These are phyloP conservation scores for Digitonthophagus gazella DNA, from an alignment of 2,888 invertebrate species.

Conservation along the genomic window DNA sequence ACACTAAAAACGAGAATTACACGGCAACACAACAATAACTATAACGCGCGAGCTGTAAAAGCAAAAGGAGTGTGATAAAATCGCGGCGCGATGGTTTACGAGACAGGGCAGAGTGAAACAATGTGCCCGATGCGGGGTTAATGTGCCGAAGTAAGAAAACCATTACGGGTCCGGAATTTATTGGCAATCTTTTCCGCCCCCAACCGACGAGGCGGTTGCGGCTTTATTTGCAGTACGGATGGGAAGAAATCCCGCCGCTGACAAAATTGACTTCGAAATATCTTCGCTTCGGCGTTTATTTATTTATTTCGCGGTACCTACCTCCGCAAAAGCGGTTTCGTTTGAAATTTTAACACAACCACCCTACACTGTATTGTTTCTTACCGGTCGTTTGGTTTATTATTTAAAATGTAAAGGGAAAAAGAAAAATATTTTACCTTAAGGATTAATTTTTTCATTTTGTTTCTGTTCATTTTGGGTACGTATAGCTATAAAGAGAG, in stretches of 20 bases:
- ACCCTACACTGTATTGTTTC: no score
- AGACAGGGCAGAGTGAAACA: background rate
- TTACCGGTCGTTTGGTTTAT: no score
- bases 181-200: background rate
- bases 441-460: no score
- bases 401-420: background rate
- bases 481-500: no score
- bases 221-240: background rate
- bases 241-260: background rate
- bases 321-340: background rate
- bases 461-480: no score
- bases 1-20: background rate
- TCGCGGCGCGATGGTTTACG: background rate
- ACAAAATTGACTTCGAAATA: background rate
- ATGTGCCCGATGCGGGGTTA: background rate
- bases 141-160: background rate
- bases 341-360: background rate
- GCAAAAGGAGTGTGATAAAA: background rate
- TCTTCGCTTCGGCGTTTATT: constrained; percentile 1
- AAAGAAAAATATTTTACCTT: background rate
- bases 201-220: background rate
- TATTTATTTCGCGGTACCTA: background rate
- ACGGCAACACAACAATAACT: background rate
- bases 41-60: background rate
- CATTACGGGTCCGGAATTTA: background rate